These are phyloP conservation scores for Parthenolecanium corni DNA, from an alignment of 2,888 invertebrate species.

Conservation along the genomic window DNA sequence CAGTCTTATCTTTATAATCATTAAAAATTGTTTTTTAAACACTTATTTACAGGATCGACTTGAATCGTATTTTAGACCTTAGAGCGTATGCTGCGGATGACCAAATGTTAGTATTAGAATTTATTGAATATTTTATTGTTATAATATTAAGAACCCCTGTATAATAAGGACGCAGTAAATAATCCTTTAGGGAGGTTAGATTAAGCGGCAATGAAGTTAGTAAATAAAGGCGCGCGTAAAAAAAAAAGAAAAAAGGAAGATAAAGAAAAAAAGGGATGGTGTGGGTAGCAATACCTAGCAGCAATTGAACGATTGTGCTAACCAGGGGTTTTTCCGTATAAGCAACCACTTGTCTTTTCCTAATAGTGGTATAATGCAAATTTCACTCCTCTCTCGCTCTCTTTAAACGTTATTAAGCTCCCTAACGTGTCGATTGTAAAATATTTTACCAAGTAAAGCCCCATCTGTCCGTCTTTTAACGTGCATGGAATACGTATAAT, in stretches of 20 bases:
- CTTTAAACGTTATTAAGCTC: not conserved
- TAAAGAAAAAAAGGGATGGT: slow-evolving; percentile 9
- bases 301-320: slow-evolving; percentile 2
- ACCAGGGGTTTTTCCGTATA: not conserved
- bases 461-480: slow-evolving; percentile 3
- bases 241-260: no score
- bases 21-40: slow-evolving; percentile 13
- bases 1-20: no score
- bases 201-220: slow-evolving; percentile 31
- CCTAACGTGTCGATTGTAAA: slow-evolving; percentile 8
- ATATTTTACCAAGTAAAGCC: slow-evolving; percentile 17
- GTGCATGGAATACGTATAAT: not conserved
- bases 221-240: slow-evolving; percentile 28
- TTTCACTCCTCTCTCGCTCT: slow-evolving; percentile 13
- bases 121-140: not conserved
- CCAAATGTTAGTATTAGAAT: slow-evolving; percentile 8
- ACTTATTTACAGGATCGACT: slow-evolving; percentile 36
- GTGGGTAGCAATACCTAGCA: slow-evolving; percentile 6
- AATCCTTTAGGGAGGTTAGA: slow-evolving; percentile 21
- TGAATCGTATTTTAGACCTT: slow-evolving; percentile 38
- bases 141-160: not conserved
- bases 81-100: slow-evolving; percentile 36
- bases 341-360: slow-evolving; percentile 14
- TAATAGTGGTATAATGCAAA: slow-evolving; percentile 30
- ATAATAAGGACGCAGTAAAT: not conserved